Percentiles rank a stretch among this genome's conserved stretches.
Conservation (phyloP, 92 coral and sea anemone species). For the Heteractis magnifica region DNA sequence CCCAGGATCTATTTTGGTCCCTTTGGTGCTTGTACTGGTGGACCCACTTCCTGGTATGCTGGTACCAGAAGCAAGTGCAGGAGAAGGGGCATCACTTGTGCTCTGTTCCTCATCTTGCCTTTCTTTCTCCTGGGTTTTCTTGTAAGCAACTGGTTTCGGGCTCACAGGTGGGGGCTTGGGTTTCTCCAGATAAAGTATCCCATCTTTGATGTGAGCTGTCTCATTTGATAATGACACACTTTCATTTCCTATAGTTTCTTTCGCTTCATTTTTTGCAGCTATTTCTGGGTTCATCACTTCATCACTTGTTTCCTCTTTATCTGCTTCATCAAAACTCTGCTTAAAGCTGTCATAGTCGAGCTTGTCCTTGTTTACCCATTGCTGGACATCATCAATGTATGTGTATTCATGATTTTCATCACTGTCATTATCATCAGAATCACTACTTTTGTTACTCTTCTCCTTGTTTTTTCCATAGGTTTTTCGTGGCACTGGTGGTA, state of each 20-base stretch:
- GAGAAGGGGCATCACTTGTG: background rate
- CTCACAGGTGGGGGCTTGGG: slow-evolving; percentile 46
- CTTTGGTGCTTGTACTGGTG: background rate
- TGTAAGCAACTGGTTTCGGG: slow-evolving; percentile 43
- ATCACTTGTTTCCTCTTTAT: background rate
- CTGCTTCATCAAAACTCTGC: slow-evolving; percentile 7
- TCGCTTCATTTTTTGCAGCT: background rate
- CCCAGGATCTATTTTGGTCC: background rate
- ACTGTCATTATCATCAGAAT: slow-evolving; percentile 18
- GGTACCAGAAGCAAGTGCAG: background rate
- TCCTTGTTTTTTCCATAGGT: background rate
- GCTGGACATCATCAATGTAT: slow-evolving; percentile 18
- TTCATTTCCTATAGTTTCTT: background rate
- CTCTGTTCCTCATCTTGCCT: background rate
- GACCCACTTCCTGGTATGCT: background rate
- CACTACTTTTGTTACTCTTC: background rate
- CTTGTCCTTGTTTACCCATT: background rate
- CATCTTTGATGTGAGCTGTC: background rate
- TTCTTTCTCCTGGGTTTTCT: background rate
- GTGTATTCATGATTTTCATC: slow-evolving; percentile 26
- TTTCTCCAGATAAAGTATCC: slow-evolving; percentile 11
- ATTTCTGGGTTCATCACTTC: background rate
- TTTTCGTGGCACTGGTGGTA: slow-evolving; percentile 2
- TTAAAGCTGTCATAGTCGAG: slow-evolving; percentile 20
- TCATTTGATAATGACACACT: background rate